These are phyloP conservation scores for Phataginus tricuspis DNA, from an alignment of 2,797 vertebrate species.

Conservation along the genomic window DNA sequence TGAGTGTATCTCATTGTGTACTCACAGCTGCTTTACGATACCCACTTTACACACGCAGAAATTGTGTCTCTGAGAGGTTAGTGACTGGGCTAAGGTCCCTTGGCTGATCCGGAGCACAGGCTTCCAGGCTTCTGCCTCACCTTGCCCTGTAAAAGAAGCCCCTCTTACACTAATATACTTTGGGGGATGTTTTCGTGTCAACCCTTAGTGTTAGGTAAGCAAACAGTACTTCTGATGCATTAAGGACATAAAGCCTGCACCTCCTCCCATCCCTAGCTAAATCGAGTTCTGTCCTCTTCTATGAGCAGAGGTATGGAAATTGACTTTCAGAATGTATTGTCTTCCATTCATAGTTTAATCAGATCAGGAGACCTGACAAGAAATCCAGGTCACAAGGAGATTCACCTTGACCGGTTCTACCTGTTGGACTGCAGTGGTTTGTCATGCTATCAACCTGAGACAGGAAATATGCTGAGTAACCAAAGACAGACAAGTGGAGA, in stretches of 20 bases:
- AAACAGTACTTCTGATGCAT: not conserved
- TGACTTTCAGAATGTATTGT: not conserved
- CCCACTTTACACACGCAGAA: not conserved
- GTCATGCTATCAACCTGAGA: not conserved
- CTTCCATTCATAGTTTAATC: slow-evolving; percentile 7
- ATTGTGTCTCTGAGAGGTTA: not conserved
- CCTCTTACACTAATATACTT: not conserved
- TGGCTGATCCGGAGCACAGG: not conserved
- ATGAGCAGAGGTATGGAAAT: not conserved
- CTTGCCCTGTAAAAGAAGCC: not conserved
- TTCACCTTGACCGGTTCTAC: not conserved
- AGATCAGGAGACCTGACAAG: not conserved
- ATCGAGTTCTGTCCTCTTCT: not conserved
- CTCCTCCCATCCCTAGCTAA: not conserved
- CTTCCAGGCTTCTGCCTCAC: not conserved
- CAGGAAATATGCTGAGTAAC: not conserved
- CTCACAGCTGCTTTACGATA: not conserved
- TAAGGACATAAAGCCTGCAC: not conserved
- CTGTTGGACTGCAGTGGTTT: not conserved
- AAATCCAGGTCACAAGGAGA: not conserved
- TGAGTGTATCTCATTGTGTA: not conserved
- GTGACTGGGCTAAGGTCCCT: not conserved
- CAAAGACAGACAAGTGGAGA: not conserved
- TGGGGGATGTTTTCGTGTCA: not conserved
- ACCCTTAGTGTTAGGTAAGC: not conserved